phyloP scores from a whole-genome alignment of 2,888 invertebrate genomes.

The Stenichneumon culpator region DNA sequence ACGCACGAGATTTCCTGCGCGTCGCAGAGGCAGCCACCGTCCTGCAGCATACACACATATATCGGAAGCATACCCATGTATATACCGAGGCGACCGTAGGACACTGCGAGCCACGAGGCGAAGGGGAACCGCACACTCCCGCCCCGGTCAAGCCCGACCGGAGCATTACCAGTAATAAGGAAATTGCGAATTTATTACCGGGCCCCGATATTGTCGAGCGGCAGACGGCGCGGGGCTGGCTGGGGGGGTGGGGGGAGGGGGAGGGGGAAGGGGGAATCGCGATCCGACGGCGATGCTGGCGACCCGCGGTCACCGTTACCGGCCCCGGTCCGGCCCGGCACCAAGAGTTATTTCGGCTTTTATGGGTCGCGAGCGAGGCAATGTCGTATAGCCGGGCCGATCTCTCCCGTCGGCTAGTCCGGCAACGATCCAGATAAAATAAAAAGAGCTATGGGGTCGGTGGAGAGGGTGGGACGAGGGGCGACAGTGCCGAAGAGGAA shows the following conservation, averaged over 20 bases:
- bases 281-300: conserved; percentile 57
- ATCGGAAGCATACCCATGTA: conserved; percentile 5
- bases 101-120: neutral
- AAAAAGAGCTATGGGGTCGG: conserved; percentile 64
- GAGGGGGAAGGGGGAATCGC: conserved; percentile 36
- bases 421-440: conserved; percentile 81
- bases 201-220: conserved; percentile 80
- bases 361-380: conserved; percentile 79
- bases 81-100: neutral
- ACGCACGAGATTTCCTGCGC: conserved; percentile 6
- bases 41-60: neutral
- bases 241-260: conserved; percentile 47
- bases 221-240: conserved; percentile 55
- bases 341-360: conserved; percentile 84
- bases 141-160: conserved; percentile 78
- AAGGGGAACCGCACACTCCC: conserved; percentile 62
- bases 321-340: conserved; percentile 61
- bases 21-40: neutral
- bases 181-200: conserved; percentile 85
- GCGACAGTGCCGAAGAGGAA: conserved; percentile 23
- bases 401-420: conserved; percentile 69
- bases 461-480: neutral
- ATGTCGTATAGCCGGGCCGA: conserved; percentile 60
- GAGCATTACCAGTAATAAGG: conserved; percentile 85
- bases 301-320: conserved; percentile 59